Evolutionary conservation across 2,888 invertebrate species (phyloP).

Genomic region (Odontocerum albicorne): DNA sequence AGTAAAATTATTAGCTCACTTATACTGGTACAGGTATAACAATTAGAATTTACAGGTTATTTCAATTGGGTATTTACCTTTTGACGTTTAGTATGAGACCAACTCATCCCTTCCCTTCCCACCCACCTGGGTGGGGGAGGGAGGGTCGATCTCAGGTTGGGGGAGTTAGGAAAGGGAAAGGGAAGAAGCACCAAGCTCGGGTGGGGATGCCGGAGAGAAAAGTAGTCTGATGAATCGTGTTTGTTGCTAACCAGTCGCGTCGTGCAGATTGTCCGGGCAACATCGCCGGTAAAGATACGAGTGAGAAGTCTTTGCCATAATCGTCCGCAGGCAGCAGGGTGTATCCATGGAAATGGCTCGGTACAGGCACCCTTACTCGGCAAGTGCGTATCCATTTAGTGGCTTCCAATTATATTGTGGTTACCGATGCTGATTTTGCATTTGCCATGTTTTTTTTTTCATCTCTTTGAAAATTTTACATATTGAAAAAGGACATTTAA

Average conservation of each 20-base stretch:
- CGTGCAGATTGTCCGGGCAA: conserved; percentile 37
- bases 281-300: conserved; percentile 21
- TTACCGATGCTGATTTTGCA: too few species aligned
- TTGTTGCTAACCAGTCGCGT: conserved; percentile 36
- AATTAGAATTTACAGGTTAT: too few species aligned
- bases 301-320: conserved; percentile 1
- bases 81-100: too few species aligned
- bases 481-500: too few species aligned
- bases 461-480: background rate
- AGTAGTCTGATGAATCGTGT: conserved; percentile 42
- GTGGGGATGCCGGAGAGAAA: background rate
- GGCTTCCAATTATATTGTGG: too few species aligned
- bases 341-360: conserved; percentile 57
- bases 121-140: too few species aligned
- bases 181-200: conserved; percentile 42
- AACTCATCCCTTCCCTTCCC: too few species aligned
- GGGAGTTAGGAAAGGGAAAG: conserved; percentile 44
- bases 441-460: background rate
- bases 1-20: too few species aligned
- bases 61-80: too few species aligned
- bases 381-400: conserved; percentile 41
- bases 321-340: conserved; percentile 40
- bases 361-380: conserved; percentile 53
- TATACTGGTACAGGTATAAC: too few species aligned
- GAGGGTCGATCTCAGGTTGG: conserved; percentile 39